phyloP scores from a whole-genome alignment of 2,113 vertebrate genomes.

The Pheucticus melanocephalus region DNA sequence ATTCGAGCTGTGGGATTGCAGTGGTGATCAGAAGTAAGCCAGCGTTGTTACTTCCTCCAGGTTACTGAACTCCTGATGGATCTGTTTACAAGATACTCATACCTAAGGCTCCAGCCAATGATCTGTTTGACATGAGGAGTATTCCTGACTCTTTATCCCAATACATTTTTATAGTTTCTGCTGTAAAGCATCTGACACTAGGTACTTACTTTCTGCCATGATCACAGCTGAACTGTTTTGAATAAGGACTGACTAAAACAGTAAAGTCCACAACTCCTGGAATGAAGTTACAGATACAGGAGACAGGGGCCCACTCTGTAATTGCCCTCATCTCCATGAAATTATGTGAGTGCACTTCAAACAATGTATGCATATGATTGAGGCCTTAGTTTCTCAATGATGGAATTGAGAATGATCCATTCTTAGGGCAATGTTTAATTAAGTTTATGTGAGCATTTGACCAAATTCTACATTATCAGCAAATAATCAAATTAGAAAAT shows the following conservation, averaged over 20 bases:
- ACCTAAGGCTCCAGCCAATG: not conserved
- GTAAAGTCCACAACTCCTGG: not conserved
- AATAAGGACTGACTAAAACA: not conserved
- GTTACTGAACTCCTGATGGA: not conserved
- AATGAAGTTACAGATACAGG: not conserved
- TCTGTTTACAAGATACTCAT: not conserved
- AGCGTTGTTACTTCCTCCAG: not conserved
- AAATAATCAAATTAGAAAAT: not conserved
- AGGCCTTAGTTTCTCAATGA: not conserved
- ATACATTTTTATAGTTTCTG: not conserved
- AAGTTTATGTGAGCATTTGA: not conserved
- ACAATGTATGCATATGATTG: not conserved
- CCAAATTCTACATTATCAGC: not conserved
- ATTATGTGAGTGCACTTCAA: not conserved
- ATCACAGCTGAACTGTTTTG: not conserved
- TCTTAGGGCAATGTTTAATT: not conserved
- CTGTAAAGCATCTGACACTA: not conserved
- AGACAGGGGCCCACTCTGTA: not conserved
- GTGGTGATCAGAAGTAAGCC: constrained; percentile 89
- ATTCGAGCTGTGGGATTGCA: constrained; percentile 95
- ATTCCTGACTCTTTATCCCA: not conserved
- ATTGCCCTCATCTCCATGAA: not conserved
- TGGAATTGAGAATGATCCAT: not conserved
- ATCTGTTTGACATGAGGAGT: not conserved
- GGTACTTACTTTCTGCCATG: not conserved